Percentiles rank a stretch among this genome's conserved stretches.
Evolutionary conservation across 1,140 invertebrate genomes (phyloP).

Genomic region (Goniozus legneri): DNA sequence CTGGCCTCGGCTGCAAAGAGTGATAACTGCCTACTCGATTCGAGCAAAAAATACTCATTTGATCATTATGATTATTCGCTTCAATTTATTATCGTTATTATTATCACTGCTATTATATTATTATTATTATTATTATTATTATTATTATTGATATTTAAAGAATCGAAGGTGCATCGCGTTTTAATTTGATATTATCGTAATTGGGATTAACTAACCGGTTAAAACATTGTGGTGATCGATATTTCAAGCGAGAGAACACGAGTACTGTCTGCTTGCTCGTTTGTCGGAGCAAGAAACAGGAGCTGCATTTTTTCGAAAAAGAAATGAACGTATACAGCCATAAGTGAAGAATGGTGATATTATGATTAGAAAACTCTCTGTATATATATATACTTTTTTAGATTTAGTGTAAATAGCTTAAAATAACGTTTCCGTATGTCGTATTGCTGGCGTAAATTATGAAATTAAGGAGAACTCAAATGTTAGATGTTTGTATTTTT

Average conservation of each 20-base stretch:
- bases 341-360: slow-evolving; percentile 25
- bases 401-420: too few relatives aligned
- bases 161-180: background rate
- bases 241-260: background rate
- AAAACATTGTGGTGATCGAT: background rate
- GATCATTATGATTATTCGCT: background rate
- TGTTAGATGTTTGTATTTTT: too few relatives aligned
- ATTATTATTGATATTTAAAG: background rate
- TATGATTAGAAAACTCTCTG: slow-evolving; percentile 19
- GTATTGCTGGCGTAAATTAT: too few relatives aligned
- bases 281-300: background rate
- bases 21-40: slow-evolving; percentile 23
- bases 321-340: slow-evolving; percentile 3
- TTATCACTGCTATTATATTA: background rate
- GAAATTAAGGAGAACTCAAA: too few relatives aligned
- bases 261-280: background rate
- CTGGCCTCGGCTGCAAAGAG: slow-evolving; percentile 71
- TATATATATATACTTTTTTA: slow-evolving; percentile 31
- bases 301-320: background rate
- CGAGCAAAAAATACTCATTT: background rate
- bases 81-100: background rate
- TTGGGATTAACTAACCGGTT: background rate
- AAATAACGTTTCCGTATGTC: too few relatives aligned
- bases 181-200: background rate
- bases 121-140: background rate